These are phyloP conservation scores for Melieria crassipennis DNA, from an alignment of 2,888 invertebrate species.

Conservation along the genomic window DNA sequence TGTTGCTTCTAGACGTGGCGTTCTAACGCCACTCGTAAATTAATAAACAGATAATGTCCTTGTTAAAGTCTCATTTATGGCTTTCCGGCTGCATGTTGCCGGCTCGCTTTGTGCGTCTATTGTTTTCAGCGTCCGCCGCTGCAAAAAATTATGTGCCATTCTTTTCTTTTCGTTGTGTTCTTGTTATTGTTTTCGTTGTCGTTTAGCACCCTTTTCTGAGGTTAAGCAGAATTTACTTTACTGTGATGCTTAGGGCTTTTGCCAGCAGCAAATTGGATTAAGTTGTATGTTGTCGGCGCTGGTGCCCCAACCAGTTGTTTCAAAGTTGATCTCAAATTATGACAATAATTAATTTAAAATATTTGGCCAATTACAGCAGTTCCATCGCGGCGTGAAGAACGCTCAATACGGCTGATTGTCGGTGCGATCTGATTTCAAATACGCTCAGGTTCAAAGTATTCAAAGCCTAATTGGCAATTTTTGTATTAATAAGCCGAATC, in stretches of 20 bases:
- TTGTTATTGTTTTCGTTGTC: background rate
- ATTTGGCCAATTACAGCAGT: too few species aligned
- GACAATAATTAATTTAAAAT: too few species aligned
- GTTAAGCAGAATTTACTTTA: constrained; percentile 1
- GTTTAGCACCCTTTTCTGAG: constrained; percentile 6
- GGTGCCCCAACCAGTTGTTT: background rate
- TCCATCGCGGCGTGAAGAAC: too few species aligned
- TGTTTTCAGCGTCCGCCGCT: background rate
- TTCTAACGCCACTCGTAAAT: constrained; percentile 26
- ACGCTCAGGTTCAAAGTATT: too few species aligned
- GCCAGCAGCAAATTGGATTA: constrained; percentile 16
- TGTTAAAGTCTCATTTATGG: constrained; percentile 49
- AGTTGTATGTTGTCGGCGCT: constrained; percentile 15
- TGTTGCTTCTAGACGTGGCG: background rate
- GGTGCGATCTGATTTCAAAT: too few species aligned
- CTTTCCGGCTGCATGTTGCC: constrained; percentile 8
- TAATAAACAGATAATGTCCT: constrained; percentile 40
- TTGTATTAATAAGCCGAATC: too few species aligned
- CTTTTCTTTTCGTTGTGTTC: background rate
- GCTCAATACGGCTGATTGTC: too few species aligned
- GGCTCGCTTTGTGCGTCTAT: background rate
- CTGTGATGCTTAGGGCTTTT: constrained; percentile 3
- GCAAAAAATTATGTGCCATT: background rate
- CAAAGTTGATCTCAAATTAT: too few species aligned
- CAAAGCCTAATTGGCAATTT: too few species aligned